These are phyloP conservation scores for Delphinus delphis DNA, from an alignment of 2,113 vertebrate species.

Conservation along the genomic window DNA sequence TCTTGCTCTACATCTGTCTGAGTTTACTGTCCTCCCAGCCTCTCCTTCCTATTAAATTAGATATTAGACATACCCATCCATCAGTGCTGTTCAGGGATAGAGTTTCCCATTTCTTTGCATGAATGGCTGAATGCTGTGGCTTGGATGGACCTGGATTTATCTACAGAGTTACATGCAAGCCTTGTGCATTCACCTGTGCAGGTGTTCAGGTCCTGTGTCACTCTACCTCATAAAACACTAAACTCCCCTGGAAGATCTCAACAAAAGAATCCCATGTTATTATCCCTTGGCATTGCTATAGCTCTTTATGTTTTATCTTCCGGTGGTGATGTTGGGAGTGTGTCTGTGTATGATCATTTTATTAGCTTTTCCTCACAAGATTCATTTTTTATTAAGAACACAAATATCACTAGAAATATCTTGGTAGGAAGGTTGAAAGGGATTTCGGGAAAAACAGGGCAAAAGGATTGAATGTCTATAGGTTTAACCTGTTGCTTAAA, in stretches of 20 bases:
- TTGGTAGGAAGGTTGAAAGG: neutral
- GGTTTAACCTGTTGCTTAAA: neutral
- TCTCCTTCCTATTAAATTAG: constrained; percentile 53
- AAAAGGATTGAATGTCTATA: neutral
- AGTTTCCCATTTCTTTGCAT: neutral
- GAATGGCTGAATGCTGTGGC: neutral
- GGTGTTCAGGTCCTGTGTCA: neutral
- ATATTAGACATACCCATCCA: constrained; percentile 56
- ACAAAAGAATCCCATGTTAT: neutral
- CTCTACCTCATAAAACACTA: neutral
- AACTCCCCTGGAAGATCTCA: neutral
- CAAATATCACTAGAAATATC: constrained; percentile 61
- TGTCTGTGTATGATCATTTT: constrained; percentile 50
- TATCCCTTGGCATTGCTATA: neutral
- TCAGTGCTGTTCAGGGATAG: neutral
- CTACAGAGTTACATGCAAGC: neutral
- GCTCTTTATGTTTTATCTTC: constrained; percentile 34
- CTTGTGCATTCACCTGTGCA: neutral
- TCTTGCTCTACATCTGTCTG: neutral
- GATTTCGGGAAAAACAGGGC: neutral
- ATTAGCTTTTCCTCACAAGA: constrained; percentile 53
- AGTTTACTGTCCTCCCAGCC: neutral
- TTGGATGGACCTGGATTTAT: constrained; percentile 5
- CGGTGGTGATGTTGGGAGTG: neutral
- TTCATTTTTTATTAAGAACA: constrained; percentile 72